Base-by-base conservation (phyloP, 2,113 vertebrate genomes). In the Struthio camelus region DNA sequence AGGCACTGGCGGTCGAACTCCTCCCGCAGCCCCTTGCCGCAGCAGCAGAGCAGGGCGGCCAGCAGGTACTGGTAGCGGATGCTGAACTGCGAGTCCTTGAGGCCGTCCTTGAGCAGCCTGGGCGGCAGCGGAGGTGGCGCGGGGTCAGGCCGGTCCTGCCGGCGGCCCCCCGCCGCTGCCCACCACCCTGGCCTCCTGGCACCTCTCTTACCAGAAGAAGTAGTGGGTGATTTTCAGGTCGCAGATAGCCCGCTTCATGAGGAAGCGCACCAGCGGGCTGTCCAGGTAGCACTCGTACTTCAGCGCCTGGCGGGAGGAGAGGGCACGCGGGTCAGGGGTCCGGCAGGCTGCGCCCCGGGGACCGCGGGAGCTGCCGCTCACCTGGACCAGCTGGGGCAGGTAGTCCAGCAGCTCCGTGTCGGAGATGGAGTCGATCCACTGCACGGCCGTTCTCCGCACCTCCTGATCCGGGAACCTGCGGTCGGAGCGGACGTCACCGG, bases 251-350 rank as follows among this genome's bases (percentile, higher is more conserved):
- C 99, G 96, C 53, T 99, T 99, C 62, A 99, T 98, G 59, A 99
- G 99, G 97, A 99, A 99, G 12, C 99, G 98, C 80, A 99, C 99
- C 96, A 99, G 96, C 0, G 99, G 99, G 51, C 99, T 99, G 98
- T 99, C 99, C 97, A 99, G 98, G 97, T 99, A 99, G 92, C 99
- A 99, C 96, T 99, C 99, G 5, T 99, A 99, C 98, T 99, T 99
- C 80, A 99, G 96, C 11, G 99, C 99, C 99, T 99, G 83, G 7
- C 42, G 42, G 32, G 15, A 53, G 62, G 82, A 25, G 17, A 8
- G 25, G 66, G 48, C 18, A 77, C 10, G 54, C 7, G 28, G 15
- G 15, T 56, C 27, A 56, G 28, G 14, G 36, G 73, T 71, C 15
- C 1, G 0, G 40, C 25, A 5, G 16, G 56, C 54, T 9, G 54